These are phyloP conservation scores for Microtus pennsylvanicus DNA, from an alignment of 2,113 vertebrate species.

Conservation along the genomic window DNA sequence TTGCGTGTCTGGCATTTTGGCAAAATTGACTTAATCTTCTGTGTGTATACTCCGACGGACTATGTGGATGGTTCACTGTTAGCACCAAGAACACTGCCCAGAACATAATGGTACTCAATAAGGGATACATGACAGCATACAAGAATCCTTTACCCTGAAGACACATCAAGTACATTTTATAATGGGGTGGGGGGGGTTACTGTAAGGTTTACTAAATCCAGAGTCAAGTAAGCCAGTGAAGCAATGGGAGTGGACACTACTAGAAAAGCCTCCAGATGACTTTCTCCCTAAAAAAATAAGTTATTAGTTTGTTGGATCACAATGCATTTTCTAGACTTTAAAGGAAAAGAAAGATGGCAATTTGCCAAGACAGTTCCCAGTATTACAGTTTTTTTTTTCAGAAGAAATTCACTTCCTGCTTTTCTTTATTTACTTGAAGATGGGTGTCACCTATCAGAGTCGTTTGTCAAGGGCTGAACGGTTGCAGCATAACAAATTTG, in stretches of 20 bases:
- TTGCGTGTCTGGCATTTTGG: neutral
- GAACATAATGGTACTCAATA: neutral
- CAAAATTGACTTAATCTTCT: neutral
- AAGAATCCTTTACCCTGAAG: slow-evolving; percentile 20
- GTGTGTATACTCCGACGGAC: neutral
- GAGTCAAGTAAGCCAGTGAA: slow-evolving; percentile 1
- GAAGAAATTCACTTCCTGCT: slow-evolving; percentile 62
- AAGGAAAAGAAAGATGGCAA: slow-evolving; percentile 57
- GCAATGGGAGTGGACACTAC: neutral
- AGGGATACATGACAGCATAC: slow-evolving; percentile 1
- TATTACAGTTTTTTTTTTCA: slow-evolving; percentile 43
- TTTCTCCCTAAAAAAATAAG: neutral
- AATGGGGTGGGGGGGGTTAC: neutral
- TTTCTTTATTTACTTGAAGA: slow-evolving; percentile 70
- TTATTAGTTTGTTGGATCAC: slow-evolving; percentile 61
- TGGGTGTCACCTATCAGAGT: slow-evolving; percentile 73
- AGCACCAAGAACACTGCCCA: neutral
- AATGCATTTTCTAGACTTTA: slow-evolving; percentile 50
- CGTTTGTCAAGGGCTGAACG: slow-evolving; percentile 73
- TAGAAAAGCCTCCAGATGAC: neutral
- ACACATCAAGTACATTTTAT: neutral
- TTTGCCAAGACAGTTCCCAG: slow-evolving; percentile 66
- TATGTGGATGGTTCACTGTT: neutral
- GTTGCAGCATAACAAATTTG: slow-evolving; percentile 79
- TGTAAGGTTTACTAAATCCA: slow-evolving; percentile 15